A percentile compares a stretch with the other conserved stretches of the same genome.
Conservation (phyloP, 2,888 invertebrate species). For the Rhamnusium bicolor region DNA sequence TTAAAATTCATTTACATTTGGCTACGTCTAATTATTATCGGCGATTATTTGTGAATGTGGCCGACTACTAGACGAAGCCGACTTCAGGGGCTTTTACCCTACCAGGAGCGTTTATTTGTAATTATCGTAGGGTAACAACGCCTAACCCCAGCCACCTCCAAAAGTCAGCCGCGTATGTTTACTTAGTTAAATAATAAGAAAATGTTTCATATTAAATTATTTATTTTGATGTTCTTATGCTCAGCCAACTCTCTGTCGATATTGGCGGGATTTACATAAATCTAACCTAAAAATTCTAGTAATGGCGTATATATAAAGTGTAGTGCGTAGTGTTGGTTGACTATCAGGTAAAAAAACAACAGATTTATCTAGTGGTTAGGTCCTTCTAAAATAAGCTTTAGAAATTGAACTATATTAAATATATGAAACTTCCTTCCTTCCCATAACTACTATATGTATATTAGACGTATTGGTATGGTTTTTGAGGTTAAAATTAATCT, state of each 20-base stretch:
- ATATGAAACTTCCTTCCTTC: not conserved
- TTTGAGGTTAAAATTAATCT: too few species aligned
- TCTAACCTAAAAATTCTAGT: not conserved
- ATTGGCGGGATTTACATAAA: not conserved
- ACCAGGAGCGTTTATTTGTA: too few species aligned
- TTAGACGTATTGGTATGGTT: too few species aligned
- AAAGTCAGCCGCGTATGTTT: not conserved
- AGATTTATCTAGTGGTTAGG: not conserved
- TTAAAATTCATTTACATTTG: not conserved
- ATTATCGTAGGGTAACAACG: too few species aligned
- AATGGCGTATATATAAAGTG: not conserved
- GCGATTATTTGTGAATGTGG: constrained; percentile 2
- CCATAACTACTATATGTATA: not conserved
- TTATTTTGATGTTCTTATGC: not conserved
- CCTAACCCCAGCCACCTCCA: too few species aligned
- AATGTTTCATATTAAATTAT: not conserved
- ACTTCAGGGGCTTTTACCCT: not conserved
- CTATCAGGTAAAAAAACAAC: not conserved
- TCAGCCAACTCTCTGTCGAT: not conserved
- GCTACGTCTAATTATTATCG: constrained; percentile 6
- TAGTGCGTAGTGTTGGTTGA: not conserved
- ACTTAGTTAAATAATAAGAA: not conserved
- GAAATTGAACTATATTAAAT: not conserved
- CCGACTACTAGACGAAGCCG: constrained; percentile 27
- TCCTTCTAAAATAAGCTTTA: not conserved